phyloP scores from a whole-genome alignment of 2,797 vertebrate species.

The Hippoglossus hippoglossus region DNA sequence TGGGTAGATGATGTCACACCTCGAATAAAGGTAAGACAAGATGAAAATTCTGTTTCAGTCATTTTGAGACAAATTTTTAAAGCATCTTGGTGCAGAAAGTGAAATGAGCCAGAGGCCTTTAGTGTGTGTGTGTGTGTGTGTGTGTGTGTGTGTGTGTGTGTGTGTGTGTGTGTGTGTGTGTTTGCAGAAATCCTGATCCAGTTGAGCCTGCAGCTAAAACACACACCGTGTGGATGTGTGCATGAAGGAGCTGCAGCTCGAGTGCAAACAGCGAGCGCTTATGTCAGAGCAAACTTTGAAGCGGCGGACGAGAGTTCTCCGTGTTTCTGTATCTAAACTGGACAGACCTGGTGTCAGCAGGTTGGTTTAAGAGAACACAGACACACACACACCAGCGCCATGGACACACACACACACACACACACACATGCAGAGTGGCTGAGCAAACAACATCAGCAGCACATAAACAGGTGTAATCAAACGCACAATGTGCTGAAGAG shows the following conservation, averaged over 20 bases:
- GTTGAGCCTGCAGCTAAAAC: constrained; percentile 49
- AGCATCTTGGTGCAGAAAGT: background rate
- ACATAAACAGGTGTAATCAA: constrained; percentile 80
- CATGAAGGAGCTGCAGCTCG: constrained; percentile 22
- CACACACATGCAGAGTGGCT: constrained; percentile 53
- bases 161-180: constrained; percentile 10
- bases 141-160: background rate
- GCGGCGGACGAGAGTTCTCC: constrained; percentile 40
- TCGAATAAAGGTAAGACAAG: too few relatives aligned
- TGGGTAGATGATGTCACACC: too few relatives aligned
- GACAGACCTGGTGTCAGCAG: constrained; percentile 77
- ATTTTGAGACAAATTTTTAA: background rate
- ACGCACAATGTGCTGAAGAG: constrained; percentile 79
- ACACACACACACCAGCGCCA: constrained; percentile 41
- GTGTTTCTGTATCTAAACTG: constrained; percentile 49
- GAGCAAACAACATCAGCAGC: constrained; percentile 77
- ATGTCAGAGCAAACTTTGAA: constrained; percentile 65
- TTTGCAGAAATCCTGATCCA: constrained; percentile 31
- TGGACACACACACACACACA: constrained; percentile 45
- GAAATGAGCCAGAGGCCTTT: background rate
- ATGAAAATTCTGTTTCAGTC: background rate
- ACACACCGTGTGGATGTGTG: constrained; percentile 25
- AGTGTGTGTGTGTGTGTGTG: too few relatives aligned
- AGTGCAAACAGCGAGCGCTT: constrained; percentile 55
- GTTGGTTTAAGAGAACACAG: constrained; percentile 72